Base-by-base conservation (phyloP, 2,113 vertebrate species). In the Chaetura pelagica region DNA sequence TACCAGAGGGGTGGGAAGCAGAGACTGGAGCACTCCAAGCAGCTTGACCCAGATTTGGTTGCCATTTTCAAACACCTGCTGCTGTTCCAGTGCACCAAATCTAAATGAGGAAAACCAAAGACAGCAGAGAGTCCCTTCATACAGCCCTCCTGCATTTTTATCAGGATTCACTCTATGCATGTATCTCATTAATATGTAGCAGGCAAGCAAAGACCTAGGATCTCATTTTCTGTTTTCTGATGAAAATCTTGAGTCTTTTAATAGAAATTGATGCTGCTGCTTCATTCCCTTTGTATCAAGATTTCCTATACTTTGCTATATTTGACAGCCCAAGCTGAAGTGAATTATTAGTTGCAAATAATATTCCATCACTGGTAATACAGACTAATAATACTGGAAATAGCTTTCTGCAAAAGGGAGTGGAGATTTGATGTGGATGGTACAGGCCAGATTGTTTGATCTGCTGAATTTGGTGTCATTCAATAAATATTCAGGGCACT, bases 211-310 rank as follows among this genome's bases (percentile, higher is more conserved):
- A 91, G 74, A 76, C 72, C 29, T 75, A 67, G 61, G 30, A 79
- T 42, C 42, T 75, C 20, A 61, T 93, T 84, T 94, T 89, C 44
- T 90, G 23, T 81, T 91, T 92, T 86, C 59, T 91, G 27, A 74
- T 58, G 30, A 38, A 84, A 86, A 69, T 92, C 30, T 74, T 66
- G 6, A 26, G 5, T 32, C 20, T n/a, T 89, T 94, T 74, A 63
- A 84, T 78, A 72, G 30, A 84, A 93, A 81, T 49, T 51, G 35
- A 75, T 89, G 38, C 4, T 77, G 20, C 40, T 74, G 71, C 9
- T 59, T 78, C 17, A 15, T 87, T 94, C 84, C 9, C 11, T 89
- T 81, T 93, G 22, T 62, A 67, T 67, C 42, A 62, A 26, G 19
- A 69, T 92, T 74, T 51, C n/a, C n/a, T 74, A 74, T 46, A 59